phyloP scores from a whole-genome alignment of 2,113 vertebrate genomes.

The Brachyhypopomus occidentalis region DNA sequence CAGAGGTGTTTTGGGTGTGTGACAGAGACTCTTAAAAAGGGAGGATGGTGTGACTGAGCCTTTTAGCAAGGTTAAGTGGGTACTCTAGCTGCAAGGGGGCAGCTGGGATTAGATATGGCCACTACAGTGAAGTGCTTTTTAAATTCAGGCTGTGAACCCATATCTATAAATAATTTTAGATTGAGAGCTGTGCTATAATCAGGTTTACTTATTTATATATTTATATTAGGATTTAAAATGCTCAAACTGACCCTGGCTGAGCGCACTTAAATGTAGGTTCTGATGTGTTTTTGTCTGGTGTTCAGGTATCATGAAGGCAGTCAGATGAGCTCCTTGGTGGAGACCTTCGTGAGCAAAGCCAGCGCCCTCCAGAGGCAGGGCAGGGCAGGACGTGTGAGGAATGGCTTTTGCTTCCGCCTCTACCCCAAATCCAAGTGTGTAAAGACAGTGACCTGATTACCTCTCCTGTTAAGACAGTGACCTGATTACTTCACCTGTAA shows the following conservation, averaged over 20 bases:
- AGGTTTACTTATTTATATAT: no score
- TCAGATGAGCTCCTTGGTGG: constrained; percentile 97
- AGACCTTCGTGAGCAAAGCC: constrained; percentile 96
- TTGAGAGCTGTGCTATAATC: neutral
- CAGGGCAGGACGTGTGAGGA: constrained; percentile 88
- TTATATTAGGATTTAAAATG: neutral
- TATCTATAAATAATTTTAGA: neutral
- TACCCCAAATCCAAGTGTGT: constrained; percentile 79
- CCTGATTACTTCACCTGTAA: no score
- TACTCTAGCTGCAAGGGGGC: no score
- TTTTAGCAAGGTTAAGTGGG: no score
- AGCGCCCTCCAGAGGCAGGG: constrained; percentile 96
- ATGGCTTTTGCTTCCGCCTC: constrained; percentile 93
- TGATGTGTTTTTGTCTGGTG: constrained; percentile 1
- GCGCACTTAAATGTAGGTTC: neutral
- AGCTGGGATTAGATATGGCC: no score
- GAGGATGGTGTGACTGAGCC: no score
- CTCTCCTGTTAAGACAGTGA: no score
- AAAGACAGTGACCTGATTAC: neutral
- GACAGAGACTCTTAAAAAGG: no score
- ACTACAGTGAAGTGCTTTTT: no score
- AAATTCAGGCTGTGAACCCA: no score
- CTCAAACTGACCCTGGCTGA: neutral
- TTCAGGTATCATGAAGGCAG: constrained; percentile 94
- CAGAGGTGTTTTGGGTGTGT: no score